Base-by-base conservation (phyloP, 2,113 vertebrate species). In the Labrus mixtus region DNA sequence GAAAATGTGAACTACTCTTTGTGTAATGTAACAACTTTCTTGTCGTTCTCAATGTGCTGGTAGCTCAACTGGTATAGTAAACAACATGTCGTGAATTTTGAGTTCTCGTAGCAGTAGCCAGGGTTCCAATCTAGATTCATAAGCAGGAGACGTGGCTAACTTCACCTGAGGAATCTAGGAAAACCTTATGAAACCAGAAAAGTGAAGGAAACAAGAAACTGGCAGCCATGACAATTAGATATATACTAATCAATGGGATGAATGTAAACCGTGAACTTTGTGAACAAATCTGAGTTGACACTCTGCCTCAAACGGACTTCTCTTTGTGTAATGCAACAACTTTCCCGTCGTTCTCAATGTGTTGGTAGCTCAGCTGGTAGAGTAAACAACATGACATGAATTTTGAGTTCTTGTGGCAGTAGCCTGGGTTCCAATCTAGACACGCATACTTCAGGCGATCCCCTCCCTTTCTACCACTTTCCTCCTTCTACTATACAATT, bases 271-370 rank as follows among this genome's bases (percentile, higher is more conserved):
- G 54, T 83, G 62, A 68, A 51, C 23, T 25, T 54, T 25, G 54
- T 5, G 62, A 66, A 68, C 78, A 80, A 79, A 87, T 85, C 68
- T 53, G 57, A 9, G 55, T 59, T 73, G 87, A 88, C 79, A 57
- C 68, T 37, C 19, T 23, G 70, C 77, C 69, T 81, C 74, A 15
- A 66, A 76, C 70, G 68, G 61, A 17, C 57, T 41, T 54, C 68
- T 72, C 1, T 1, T n/a, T 48, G 62, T 72, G 77, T 76, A 85
- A 76, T 1, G 54, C 54, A 76, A 84, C 72, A 71, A 73, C 65
- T 80, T 66, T 61, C 68, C 53, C 37, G 46, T 75, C 62, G 9
- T 20, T 82, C 76, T 56, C 50, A 59, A 25, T 58, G 17, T 69
- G 12, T 54, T 80, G 55, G 84, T 76, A 70, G 71, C 67, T 1